Conservation (phyloP, 2,113 vertebrate species). For the Dascyllus trimaculatus region DNA sequence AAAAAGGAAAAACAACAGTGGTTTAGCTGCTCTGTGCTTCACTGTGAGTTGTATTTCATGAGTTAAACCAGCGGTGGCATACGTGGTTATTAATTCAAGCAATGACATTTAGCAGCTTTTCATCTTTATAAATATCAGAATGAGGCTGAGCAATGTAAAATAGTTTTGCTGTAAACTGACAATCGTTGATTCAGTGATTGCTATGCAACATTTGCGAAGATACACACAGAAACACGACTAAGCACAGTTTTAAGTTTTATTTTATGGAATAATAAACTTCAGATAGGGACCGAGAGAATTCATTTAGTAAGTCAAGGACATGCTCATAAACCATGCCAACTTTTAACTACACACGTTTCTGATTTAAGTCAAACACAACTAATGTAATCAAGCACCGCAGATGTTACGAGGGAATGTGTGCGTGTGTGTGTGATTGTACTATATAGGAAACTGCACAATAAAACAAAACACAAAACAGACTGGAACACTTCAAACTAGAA, state of each 20-base stretch:
- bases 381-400: conserved; percentile 60
- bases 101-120: too few relatives aligned
- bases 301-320: conserved; percentile 36
- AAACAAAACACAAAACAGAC: conserved; percentile 77
- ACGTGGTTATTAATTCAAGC: too few relatives aligned
- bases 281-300: conserved; percentile 30
- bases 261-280: conserved; percentile 48
- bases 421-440: conserved; percentile 19
- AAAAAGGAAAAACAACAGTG: too few relatives aligned
- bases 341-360: conserved; percentile 61
- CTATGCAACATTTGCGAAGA: not conserved
- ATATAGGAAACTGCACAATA: conserved; percentile 56
- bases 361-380: conserved; percentile 46
- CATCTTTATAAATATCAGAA: too few relatives aligned
- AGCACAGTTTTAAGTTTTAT: conserved; percentile 40
- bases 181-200: not conserved
- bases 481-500: conserved; percentile 63
- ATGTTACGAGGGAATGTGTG: conserved; percentile 35
- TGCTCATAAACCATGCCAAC: conserved; percentile 44
- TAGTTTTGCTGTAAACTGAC: too few relatives aligned
- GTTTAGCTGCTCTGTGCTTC: too few relatives aligned
- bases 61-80: too few relatives aligned
- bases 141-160: too few relatives aligned
- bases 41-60: too few relatives aligned
- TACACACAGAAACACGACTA: not conserved